Conservation (phyloP, 2,113 vertebrate genomes). For the Perca flavescens region DNA sequence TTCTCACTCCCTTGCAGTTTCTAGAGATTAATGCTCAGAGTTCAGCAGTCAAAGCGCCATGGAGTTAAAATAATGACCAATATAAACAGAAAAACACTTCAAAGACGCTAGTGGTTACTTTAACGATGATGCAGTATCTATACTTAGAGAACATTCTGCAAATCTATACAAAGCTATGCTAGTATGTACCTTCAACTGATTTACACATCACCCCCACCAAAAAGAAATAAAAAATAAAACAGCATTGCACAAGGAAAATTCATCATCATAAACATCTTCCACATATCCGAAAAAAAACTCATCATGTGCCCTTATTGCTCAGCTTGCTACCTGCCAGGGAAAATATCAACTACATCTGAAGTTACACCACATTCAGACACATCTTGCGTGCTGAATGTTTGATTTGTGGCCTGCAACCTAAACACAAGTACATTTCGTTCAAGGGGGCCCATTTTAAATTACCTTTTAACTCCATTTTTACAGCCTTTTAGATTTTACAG, state of each 20-base stretch:
- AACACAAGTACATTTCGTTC: conserved; percentile 1
- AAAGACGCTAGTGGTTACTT: not conserved
- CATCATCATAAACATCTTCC: conserved; percentile 50
- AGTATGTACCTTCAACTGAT: conserved; percentile 25
- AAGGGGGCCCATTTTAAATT: not conserved
- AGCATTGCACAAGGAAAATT: conserved; percentile 33
- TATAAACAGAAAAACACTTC: conserved; percentile 26
- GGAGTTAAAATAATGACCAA: conserved; percentile 32
- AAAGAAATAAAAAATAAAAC: not conserved
- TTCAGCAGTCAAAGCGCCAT: not conserved
- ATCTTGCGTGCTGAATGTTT: not conserved
- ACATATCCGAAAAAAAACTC: conserved; percentile 29
- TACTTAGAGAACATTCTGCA: conserved; percentile 25
- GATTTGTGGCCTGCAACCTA: conserved; percentile 2
- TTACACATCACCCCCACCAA: not conserved
- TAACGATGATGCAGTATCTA: not conserved
- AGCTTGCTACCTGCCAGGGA: conserved; percentile 15
- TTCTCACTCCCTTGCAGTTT: conserved; percentile 22
- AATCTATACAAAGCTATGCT: conserved; percentile 5
- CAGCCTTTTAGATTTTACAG: not conserved
- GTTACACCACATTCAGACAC: conserved; percentile 12
- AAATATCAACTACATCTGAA: conserved; percentile 41
- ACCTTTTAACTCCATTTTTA: conserved; percentile 2
- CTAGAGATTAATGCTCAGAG: conserved; percentile 39
- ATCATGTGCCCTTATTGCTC: conserved; percentile 1